Conservation (phyloP, 2,797 vertebrate species). For the Mastacembelus armatus region DNA sequence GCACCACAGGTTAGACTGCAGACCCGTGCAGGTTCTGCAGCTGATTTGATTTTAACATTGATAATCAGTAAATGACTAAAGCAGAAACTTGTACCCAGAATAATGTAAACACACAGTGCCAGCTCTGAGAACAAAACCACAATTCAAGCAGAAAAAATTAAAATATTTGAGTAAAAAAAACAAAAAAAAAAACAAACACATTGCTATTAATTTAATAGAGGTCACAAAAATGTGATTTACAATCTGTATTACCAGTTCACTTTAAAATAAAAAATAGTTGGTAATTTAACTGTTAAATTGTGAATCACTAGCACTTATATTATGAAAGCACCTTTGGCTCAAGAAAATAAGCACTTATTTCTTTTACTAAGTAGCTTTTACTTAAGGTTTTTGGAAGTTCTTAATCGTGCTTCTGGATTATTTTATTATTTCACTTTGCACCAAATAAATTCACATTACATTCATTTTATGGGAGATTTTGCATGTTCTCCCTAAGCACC, state of each 20-base stretch:
- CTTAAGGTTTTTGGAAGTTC: not conserved
- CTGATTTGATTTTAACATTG: conserved; percentile 19
- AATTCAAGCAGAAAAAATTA: conserved; percentile 20
- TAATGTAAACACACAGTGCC: conserved; percentile 65
- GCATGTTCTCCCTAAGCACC: not conserved
- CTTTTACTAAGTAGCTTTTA: not conserved
- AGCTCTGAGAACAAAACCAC: conserved; percentile 54
- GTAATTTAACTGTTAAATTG: conserved; percentile 22
- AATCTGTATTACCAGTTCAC: conserved; percentile 51
- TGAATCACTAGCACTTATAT: conserved; percentile 34
- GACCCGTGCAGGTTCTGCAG: conserved; percentile 44
- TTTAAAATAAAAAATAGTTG: conserved; percentile 39
- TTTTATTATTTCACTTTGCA: no score
- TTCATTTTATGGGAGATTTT: not conserved
- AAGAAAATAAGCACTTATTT: conserved; percentile 1
- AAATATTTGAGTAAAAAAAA: conserved; percentile 26
- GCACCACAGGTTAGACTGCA: conserved; percentile 57
- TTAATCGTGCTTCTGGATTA: not conserved
- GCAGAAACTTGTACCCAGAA: conserved; percentile 24
- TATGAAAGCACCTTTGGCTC: conserved; percentile 39
- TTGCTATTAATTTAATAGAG: conserved; percentile 41
- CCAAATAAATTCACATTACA: not conserved
- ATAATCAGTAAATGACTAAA: conserved; percentile 22
- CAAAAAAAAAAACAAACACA: conserved; percentile 18
- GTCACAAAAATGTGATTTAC: conserved; percentile 58